Percentiles rank a stretch among this genome's conserved stretches.
Conservation (phyloP, 2,113 vertebrate genomes). For the Trachemys scripta region DNA sequence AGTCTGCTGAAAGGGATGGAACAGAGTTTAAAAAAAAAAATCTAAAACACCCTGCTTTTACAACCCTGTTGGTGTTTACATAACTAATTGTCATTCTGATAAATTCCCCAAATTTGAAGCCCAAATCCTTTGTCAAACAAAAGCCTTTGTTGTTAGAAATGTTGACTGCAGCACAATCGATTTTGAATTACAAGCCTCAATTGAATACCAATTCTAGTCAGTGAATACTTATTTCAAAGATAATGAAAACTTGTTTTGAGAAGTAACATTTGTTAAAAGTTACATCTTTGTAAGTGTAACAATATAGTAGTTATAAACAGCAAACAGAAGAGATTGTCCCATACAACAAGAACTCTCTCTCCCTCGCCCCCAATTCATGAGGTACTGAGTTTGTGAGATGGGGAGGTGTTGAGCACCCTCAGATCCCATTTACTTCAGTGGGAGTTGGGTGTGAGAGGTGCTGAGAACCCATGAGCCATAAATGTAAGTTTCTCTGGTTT, state of each 20-base stretch:
- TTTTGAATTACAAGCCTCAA: conserved; percentile 28
- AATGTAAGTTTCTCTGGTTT: background rate
- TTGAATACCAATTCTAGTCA: conserved; percentile 5
- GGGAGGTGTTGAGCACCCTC: background rate
- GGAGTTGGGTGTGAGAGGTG: background rate
- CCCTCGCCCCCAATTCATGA: background rate
- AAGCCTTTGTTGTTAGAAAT: conserved; percentile 15
- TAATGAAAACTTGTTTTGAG: conserved; percentile 19
- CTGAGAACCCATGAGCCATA: background rate
- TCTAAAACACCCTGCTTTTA: background rate
- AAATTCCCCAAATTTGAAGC: background rate
- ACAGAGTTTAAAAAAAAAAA: no score
- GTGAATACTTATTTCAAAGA: background rate
- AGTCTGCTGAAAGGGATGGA: fast-evolving
- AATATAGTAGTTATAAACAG: background rate
- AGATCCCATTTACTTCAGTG: background rate
- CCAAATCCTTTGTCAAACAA: background rate
- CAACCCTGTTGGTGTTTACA: background rate
- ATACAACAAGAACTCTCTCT: background rate
- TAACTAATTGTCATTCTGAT: background rate
- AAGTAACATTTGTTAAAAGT: background rate
- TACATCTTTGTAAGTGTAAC: background rate
- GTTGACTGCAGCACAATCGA: background rate
- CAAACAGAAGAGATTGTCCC: background rate
- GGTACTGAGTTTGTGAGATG: background rate